Evolutionary conservation across 2,888 invertebrate species (phyloP).

Genomic region (Orthonychiurus folsomi): DNA sequence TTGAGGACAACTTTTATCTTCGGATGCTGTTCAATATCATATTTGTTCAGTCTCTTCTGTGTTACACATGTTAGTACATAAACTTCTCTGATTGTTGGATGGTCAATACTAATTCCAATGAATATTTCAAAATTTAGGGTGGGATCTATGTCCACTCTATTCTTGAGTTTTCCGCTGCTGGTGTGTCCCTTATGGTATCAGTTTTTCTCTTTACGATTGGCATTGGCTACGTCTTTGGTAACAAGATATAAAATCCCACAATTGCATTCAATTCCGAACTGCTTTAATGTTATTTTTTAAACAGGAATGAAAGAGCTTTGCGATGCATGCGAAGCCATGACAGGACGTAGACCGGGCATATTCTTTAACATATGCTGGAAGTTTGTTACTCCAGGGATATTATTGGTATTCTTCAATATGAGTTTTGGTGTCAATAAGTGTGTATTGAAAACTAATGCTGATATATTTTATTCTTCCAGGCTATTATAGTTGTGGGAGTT

Average conservation of each 20-base stretch:
- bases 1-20: not conserved
- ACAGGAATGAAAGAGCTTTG: not conserved
- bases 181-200: not conserved
- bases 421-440: too few relatives aligned
- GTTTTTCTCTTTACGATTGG: not conserved
- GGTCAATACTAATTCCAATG: not conserved
- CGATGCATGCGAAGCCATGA: not conserved
- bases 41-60: not conserved
- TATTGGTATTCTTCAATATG: not conserved
- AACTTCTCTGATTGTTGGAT: not conserved
- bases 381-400: not conserved
- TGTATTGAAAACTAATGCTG: too few relatives aligned
- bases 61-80: conserved; percentile 3
- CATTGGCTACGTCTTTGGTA: not conserved
- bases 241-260: too few relatives aligned
- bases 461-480: not conserved
- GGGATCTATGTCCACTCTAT: not conserved
- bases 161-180: not conserved
- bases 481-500: not conserved
- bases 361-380: not conserved
- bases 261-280: too few relatives aligned
- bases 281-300: too few relatives aligned
- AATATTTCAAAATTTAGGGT: not conserved
- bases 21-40: not conserved
- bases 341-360: not conserved